Evolutionary conservation across 2,797 vertebrate species (phyloP), one percentile per base, ranked within the genome.

Genomic region (Thalassophryne amazonica): DNA sequence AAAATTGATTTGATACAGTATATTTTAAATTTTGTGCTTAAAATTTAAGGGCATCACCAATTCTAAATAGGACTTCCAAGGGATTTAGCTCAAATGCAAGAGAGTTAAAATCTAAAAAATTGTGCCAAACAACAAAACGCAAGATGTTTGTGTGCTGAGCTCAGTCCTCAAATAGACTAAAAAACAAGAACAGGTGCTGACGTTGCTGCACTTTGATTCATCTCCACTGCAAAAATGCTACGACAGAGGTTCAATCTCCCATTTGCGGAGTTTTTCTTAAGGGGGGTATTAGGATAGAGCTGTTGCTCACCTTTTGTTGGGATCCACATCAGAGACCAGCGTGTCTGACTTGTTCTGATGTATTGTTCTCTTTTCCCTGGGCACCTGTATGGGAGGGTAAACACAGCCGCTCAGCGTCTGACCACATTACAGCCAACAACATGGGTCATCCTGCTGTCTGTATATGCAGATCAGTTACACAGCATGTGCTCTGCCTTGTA

Each of bases 291-390:
- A 53, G 28, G 10, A 22, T 34, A 62, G 52, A 24, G 49, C 48
- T 58, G 63, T 28, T 12, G 41, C 56, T 76, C 86, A 98, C 97
- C 97, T 97, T 95, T 98, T 99, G 90, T 91, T 94, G 75, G 92
- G 95, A 82, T 99, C 97, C 66, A 93, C 91, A 79, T 98, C 97
- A 60, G 93, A 88, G 83, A 91, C 92, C 65, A 96, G 89, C 13
- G 89, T 79, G 23, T 99, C 96, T 19, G 92, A 80, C 83, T 98
- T 99, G 61, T 84, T 87, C 57, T 93, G 85, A 0, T 92, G 87
- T 81, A 93, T 90, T 73, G 93, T 90, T 79, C 95, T 92, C 70
- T 96, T 95, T 18, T 98, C 97, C 70, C 95, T 89, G 56, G 95
- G 95, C 85, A 99, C 96, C 97, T 99, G 83, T 61, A 77, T 73